Conservation (phyloP, 2,888 invertebrate genomes). For the Phragmatobia fuliginosa region DNA sequence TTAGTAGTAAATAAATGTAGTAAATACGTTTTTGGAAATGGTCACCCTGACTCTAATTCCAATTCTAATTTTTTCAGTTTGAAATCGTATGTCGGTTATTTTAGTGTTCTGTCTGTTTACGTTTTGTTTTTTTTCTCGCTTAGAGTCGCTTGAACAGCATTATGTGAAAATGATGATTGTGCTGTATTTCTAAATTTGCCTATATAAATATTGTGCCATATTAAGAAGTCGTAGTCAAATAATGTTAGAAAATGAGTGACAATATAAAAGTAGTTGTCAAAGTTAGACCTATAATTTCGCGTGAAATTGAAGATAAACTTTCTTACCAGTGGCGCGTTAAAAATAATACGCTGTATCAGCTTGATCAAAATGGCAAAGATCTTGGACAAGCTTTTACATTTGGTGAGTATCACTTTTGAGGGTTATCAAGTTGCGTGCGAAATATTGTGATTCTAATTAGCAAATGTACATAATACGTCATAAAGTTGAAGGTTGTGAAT, state of each 20-base stretch:
- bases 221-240: slow-evolving; percentile 40
- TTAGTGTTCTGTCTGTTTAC: slow-evolving; percentile 53
- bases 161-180: slow-evolving; percentile 22
- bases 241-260: slow-evolving; percentile 83
- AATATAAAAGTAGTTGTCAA: slow-evolving; percentile 92
- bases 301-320: slow-evolving; percentile 87
- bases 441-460: slow-evolving; percentile 53
- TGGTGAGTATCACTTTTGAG: slow-evolving; percentile 65
- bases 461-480: slow-evolving; percentile 37
- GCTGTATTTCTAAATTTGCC: slow-evolving; percentile 30
- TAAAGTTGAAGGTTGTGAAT: slow-evolving; percentile 41
- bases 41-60: slow-evolving; percentile 9
- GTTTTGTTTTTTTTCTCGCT: slow-evolving; percentile 38
- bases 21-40: not conserved
- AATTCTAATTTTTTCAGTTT: slow-evolving; percentile 58
- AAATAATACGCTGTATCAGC: slow-evolving; percentile 86
- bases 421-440: slow-evolving; percentile 36
- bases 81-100: slow-evolving; percentile 73
- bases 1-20: too few species aligned
- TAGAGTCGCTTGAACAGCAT: slow-evolving; percentile 23
- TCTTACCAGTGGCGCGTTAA: slow-evolving; percentile 88
- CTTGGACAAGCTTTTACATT: slow-evolving; percentile 69
- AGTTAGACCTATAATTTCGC: slow-evolving; percentile 89
- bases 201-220: slow-evolving; percentile 37
- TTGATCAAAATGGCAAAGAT: slow-evolving; percentile 83